Base-by-base conservation (phyloP, 2,113 vertebrate species). In the Sander lucioperca region DNA sequence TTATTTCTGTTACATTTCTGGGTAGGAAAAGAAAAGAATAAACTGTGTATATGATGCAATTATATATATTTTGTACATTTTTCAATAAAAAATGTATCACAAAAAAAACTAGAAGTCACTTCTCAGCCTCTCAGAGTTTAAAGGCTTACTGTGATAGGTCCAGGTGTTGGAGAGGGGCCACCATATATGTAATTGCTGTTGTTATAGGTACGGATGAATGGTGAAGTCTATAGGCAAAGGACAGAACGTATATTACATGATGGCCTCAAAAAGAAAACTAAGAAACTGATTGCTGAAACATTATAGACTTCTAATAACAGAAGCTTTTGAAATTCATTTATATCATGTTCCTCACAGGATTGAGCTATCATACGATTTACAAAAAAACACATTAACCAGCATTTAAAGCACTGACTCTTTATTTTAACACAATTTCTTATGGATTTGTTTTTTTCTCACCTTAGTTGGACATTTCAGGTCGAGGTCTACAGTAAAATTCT, bases 121-220 rank as follows among this genome's bases (percentile, higher is more conserved):
- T 56, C 5, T 25, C 36, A 70, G 43, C 14, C 15, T 62, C 39
- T 62, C 6, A 19, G 43, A 64, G 14, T 9, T 43, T 6, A 69
- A 12, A 68, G 48, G 18, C 92, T 82, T 96, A 98, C 97, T 92
- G 93, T 71, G 84, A 64, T 78, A n/a, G 94, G 95, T 45, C 43
- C 86, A 48, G 84, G 58, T 58, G 94, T 94, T 21, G 95, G 95
- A 18, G 88, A 12, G 6, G 91, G 93, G 15, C 78, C 74, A 25
- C 79, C 57, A 80, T 96, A 94, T 0, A 45, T 92, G 86, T 96
- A 94, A 89, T 98, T 93, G 76, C 95, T 97, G 82, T 98, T 98
- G 79, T 68, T 90, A 76, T 87, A 93, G 0, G 97, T 99, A 68
- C 91, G 92, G 83, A 99, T 88, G 84, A 95, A 98, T 7, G 96